Base-by-base conservation (phyloP, 2,888 invertebrate genomes). In the Fabriciana adippe region DNA sequence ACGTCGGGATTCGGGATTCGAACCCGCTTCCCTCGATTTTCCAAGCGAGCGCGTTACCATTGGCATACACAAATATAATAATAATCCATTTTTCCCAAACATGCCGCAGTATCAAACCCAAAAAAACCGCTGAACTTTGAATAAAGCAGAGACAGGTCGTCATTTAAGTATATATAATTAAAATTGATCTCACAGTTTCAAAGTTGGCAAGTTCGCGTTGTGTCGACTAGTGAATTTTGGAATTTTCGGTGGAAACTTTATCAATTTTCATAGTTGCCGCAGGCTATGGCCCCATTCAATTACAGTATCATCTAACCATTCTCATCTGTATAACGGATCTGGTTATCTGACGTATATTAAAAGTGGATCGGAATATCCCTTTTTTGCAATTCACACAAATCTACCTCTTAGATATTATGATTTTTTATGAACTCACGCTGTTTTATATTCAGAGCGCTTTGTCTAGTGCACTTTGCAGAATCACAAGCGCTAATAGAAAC, bases 241-340 rank as follows among this genome's bases (percentile, higher is more conserved):
- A 26, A 57, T 57, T 57, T 57, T 57, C 57, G 57, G 76, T 76
- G 64, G 75, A 79, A 82, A 81, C 81, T 82, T 80, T 82, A 81
- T 81, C 80, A 81, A 83, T 82, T 82, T 80, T 75, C 76, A 76
- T 66, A 71, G 72, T 71, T 64, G 74, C 76, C 76, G 72, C 74
- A 68, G 78, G 74, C 74, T 68, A 56, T 73, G 69, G 70, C 74
- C 73, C 74, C 71, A 72, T 74, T 74, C 71, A 74, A 79, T 79
- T 75, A 77, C 73, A 72, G 72, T 73, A 74, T 76, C 75, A 75
- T 71, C 72, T 74, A 70, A 60, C 70, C 68, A 55, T 55, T 63
- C 72, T 69, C 72, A 66, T 72, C 73, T 69, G 70, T 64, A 64
- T 67, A 59, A 61, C 63, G 53, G 68, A 57, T 69, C 62, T 65